A percentile compares a stretch with the other conserved stretches of the same genome.
Evolutionary conservation across 2,797 vertebrate species (phyloP).

Genomic region (Bovichtus diacanthus): DNA sequence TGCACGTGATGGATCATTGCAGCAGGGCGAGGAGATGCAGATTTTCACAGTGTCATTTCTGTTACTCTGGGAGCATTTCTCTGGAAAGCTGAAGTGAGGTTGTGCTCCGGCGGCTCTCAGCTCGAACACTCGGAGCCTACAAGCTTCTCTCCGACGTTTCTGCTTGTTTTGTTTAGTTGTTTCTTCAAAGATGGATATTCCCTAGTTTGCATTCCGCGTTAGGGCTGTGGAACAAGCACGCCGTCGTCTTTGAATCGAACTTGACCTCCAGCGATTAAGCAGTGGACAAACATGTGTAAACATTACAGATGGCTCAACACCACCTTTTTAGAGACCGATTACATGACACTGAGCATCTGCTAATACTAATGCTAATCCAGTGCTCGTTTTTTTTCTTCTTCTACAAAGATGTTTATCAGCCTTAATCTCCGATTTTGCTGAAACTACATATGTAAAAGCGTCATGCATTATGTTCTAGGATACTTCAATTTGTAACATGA

Average conservation of each 20-base stretch:
- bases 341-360: neutral
- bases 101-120: conserved; percentile 36
- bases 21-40: conserved; percentile 60
- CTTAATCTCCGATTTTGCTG: neutral
- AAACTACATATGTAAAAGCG: neutral
- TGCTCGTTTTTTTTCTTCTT: neutral
- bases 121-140: conserved; percentile 8
- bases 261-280: conserved; percentile 36
- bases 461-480: neutral
- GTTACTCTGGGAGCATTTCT: conserved; percentile 35
- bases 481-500: neutral
- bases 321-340: conserved; percentile 2
- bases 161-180: neutral
- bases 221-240: conserved; percentile 3
- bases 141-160: conserved; percentile 12
- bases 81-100: conserved; percentile 38
- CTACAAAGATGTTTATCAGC: neutral
- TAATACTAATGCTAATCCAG: neutral
- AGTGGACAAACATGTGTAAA: conserved; percentile 17
- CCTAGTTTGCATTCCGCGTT: conserved; percentile 1
- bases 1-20: conserved; percentile 65
- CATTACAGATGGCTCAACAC: conserved; percentile 12
- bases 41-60: conserved; percentile 63
- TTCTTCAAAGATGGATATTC: conserved; percentile 1
- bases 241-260: neutral